Evolutionary conservation across 2,113 vertebrate species (phyloP), one percentile per base, ranked within the genome.

Genomic region (Pelobates fuscus): DNA sequence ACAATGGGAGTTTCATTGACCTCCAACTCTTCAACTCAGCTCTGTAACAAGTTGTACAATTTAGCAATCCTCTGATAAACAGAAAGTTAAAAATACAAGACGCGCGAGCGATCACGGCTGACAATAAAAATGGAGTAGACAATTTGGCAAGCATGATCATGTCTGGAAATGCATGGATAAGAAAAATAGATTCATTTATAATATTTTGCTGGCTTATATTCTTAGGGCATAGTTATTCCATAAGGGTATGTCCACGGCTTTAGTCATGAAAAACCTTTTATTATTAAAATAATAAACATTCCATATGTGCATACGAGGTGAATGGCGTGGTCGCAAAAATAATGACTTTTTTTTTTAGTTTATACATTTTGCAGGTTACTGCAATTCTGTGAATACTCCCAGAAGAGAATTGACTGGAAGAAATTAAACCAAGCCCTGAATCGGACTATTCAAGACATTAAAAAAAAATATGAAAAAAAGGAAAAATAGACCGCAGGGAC

Each of bases 351-450:
- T 55, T 46, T 58, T 18, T 41, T 20, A 69, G 46, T 63, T 20
- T 41, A 25, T 11, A 65, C 62, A 44, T 23, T 43, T 65, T 43
- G 18, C 62, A 65, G 62, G 37, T 60, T 60, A 43, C 62, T 65
- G 5, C 30, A 23, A 65, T 24, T 41, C 37, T 37, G 29, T 7
- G 30, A 57, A 24, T 7, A 59, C 0, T 70, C 68, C 68, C 68
- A 49, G 27, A 70, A n/a, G 68, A 59, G 32, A 26, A 18, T 25
- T 58, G 30, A 10, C 30, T 58, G 67, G 54, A 44, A 70, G 32
- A 44, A 41, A 59, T 43, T 15, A 20, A 24, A 21, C 20, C 8
- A 1, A 5, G 8, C 54, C 15, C 17, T 70, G 68, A 59, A 70
- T 59, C 17, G 43, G 30, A 25, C 54, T 26, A 59, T 70, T 59